phyloP scores from a whole-genome alignment of 2,113 vertebrate genomes.

The Lipotes vexillifer region DNA sequence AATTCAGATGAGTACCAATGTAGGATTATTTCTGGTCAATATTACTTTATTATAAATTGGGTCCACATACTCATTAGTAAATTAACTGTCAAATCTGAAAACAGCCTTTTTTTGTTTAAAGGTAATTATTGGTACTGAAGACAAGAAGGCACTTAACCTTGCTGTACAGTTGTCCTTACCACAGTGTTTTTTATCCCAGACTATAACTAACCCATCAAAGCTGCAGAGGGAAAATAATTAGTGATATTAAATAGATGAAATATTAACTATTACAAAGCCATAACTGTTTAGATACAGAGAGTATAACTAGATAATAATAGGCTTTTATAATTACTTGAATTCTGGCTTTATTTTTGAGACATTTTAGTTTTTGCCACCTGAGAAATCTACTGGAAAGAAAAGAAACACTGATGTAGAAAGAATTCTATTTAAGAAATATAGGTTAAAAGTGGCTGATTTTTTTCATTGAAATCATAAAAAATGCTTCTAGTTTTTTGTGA shows the following conservation, averaged over 20 bases:
- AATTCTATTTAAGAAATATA: neutral
- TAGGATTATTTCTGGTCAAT: conserved; percentile 84
- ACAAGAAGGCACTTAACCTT: conserved; percentile 89
- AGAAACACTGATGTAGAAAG: neutral
- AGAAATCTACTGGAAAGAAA: conserved; percentile 6
- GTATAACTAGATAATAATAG: conserved; percentile 31
- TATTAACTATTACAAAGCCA: conserved; percentile 80
- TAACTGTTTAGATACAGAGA: conserved; percentile 34
- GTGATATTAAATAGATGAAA: conserved; percentile 83
- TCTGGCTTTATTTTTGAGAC: neutral
- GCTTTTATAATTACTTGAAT: conserved; percentile 38
- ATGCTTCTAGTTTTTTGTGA: neutral
- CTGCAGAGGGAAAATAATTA: conserved; percentile 84
- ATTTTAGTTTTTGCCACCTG: conserved; percentile 22
- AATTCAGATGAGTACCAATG: conserved; percentile 82
- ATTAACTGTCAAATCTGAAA: conserved; percentile 88
- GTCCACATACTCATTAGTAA: conserved; percentile 87
- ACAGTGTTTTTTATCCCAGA: conserved; percentile 82
- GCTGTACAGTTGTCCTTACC: conserved; percentile 84
- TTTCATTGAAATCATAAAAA: conserved; percentile 4
- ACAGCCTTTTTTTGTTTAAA: conserved; percentile 82
- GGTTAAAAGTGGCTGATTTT: conserved; percentile 1
- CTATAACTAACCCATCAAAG: conserved; percentile 84
- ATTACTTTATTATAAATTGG: conserved; percentile 86
- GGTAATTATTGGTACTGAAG: conserved; percentile 89